Base-by-base conservation (phyloP, 2,113 vertebrate species). In the Chionodraco myersi region DNA sequence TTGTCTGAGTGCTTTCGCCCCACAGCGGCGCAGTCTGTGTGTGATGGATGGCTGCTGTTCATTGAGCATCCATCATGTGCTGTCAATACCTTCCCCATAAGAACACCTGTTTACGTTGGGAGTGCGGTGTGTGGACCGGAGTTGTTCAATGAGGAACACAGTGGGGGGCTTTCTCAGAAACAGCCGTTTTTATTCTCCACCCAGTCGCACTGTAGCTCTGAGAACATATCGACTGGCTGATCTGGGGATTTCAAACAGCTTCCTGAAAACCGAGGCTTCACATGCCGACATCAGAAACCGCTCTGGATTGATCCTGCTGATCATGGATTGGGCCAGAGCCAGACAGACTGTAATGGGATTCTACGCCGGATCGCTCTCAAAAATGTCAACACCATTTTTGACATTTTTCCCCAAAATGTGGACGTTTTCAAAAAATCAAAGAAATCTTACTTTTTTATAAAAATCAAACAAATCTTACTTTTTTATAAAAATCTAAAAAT, bases 271-370 rank as follows among this genome's bases (percentile, higher is more conserved):
- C 30, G 54, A 89, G 83, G 86, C 82, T 92, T 89, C 88, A 90
- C 88, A 93, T 80, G 86, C 91, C 92, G 90, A 92, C 88, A 91
- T 89, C 61, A 94, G 89, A 92, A 72, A 93, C 87, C 66, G 84
- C 79, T 85, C 79, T 81, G 77, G 89, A 93, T 91, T 93, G 92
- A 93, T 93, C 89, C 86, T 84, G 66, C 81, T 90, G 90, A 94
- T 94, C 89, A 89, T 89, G 85, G 89, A 90, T 92, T 91, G 89
- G n/a, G n/a, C n/a, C n/a, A n/a, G n/a, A 15, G 56, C 82, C 73
- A 79, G 88, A 89, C 65, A 80, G 89, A 89, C 72, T 81, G 83
- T 90, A 94, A 92, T 92, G 72, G 86, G 65, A 91, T 92, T 93
- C 65, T 64, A 66, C 63, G 60, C 85, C 48, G 64, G 21, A 1